Conservation (phyloP, 2,888 invertebrate genomes). For the Drosophila colorata region DNA sequence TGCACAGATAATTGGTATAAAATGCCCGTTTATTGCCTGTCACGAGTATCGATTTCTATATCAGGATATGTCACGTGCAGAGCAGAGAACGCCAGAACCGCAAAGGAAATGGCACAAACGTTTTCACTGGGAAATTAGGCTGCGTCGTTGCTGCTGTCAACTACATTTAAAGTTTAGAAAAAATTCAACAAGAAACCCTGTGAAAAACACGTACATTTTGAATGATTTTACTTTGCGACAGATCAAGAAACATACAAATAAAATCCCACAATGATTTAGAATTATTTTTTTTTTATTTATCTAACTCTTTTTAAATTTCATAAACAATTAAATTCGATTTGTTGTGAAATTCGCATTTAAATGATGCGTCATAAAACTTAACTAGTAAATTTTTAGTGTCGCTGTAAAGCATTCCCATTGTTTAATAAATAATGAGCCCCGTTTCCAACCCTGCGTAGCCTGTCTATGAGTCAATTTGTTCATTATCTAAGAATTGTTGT, state of each 20-base stretch:
- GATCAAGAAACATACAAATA: neutral
- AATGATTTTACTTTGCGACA: no score
- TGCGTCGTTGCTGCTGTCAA: neutral
- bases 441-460: no score
- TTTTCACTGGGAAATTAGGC: constrained; percentile 20
- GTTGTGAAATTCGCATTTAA: constrained; percentile 18
- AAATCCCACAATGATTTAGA: no score
- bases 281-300: no score
- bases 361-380: constrained; percentile 22
- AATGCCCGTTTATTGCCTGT: constrained; percentile 74
- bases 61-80: constrained; percentile 74
- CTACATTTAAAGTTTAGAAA: neutral
- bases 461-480: constrained; percentile 31
- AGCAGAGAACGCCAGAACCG: constrained; percentile 33
- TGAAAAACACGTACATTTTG: neutral
- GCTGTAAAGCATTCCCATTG: constrained; percentile 26
- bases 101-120: constrained; percentile 44
- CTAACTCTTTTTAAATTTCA: no score
- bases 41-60: constrained; percentile 76
- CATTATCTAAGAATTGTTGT: constrained; percentile 27
- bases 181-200: neutral
- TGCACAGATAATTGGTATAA: constrained; percentile 71
- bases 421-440: constrained; percentile 16
- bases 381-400: neutral
- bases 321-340: neutral